A percentile compares a stretch with the other conserved stretches of the same genome.
Evolutionary conservation across 2,888 invertebrate species (phyloP).

Genomic region (Xestia sexstrigata): DNA sequence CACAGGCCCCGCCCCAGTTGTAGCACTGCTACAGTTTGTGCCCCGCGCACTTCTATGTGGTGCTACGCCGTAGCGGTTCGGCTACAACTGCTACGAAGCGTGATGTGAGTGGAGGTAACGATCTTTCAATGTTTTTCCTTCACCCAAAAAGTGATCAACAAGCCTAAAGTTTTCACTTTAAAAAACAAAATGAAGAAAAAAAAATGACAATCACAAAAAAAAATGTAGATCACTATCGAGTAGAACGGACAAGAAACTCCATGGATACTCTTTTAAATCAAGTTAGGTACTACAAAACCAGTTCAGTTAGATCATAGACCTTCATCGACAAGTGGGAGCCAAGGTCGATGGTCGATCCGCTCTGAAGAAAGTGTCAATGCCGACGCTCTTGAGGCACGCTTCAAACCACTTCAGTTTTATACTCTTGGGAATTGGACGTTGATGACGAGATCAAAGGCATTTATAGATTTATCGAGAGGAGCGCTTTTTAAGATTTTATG

Average conservation of each 20-base stretch:
- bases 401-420: not conserved
- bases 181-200: no score
- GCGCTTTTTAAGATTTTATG: not conserved
- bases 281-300: not conserved
- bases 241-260: not conserved
- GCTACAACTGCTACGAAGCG: no score
- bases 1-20: no score
- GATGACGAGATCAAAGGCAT: not conserved
- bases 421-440: not conserved
- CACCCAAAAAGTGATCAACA: no score
- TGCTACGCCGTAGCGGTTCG: no score
- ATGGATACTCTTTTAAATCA: not conserved
- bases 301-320: not conserved
- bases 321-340: not conserved
- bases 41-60: no score
- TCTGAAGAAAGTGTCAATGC: conserved; percentile 1
- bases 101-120: no score
- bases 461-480: not conserved
- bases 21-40: no score
- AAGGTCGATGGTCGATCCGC: not conserved
- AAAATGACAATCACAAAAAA: not conserved
- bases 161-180: no score
- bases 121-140: no score
- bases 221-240: not conserved
- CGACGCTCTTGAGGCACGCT: not conserved